phyloP scores from a whole-genome alignment of 2,888 invertebrate genomes.

The Tryphoninae sp. region DNA sequence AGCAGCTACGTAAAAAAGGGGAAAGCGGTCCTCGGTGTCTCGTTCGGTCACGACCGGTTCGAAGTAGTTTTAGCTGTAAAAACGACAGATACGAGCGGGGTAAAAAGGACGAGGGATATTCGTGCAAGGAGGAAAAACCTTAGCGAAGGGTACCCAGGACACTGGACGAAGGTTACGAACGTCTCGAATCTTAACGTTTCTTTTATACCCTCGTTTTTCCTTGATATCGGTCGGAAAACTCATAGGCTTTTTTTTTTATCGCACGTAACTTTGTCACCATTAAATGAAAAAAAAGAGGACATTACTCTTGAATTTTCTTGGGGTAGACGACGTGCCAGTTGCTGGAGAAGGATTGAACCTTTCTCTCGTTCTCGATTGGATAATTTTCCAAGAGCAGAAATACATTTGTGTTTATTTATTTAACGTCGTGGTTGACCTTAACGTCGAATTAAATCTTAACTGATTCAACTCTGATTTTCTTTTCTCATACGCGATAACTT shows the following conservation, averaged over 20 bases:
- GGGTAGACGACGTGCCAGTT: too few relatives aligned
- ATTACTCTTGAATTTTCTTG: too few relatives aligned
- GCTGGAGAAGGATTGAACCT: too few relatives aligned
- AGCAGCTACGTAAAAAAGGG: conserved; percentile 17
- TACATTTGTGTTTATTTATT: too few relatives aligned
- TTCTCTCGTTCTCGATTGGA: too few relatives aligned
- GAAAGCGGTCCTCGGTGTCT: conserved; percentile 50
- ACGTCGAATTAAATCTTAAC: too few relatives aligned
- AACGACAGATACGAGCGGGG: conserved; percentile 19
- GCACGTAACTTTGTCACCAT: too few relatives aligned
- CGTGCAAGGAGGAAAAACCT: conserved; percentile 63
- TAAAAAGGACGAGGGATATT: conserved; percentile 20
- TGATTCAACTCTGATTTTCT: conserved; percentile 83
- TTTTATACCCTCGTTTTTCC: conserved; percentile 4
- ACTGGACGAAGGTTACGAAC: neutral
- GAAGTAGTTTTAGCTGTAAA: conserved; percentile 68
- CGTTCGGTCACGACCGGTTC: conserved; percentile 39
- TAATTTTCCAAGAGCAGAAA: too few relatives aligned
- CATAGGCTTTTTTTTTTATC: too few relatives aligned
- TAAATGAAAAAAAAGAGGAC: too few relatives aligned
- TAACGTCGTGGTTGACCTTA: too few relatives aligned
- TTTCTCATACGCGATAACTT: conserved; percentile 3
- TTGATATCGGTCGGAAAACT: conserved; percentile 67
- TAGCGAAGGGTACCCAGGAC: conserved; percentile 51
- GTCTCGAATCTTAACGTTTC: neutral